These are phyloP conservation scores for Eupithecia tripunctaria DNA, from an alignment of 2,888 invertebrate genomes.

Conservation along the genomic window DNA sequence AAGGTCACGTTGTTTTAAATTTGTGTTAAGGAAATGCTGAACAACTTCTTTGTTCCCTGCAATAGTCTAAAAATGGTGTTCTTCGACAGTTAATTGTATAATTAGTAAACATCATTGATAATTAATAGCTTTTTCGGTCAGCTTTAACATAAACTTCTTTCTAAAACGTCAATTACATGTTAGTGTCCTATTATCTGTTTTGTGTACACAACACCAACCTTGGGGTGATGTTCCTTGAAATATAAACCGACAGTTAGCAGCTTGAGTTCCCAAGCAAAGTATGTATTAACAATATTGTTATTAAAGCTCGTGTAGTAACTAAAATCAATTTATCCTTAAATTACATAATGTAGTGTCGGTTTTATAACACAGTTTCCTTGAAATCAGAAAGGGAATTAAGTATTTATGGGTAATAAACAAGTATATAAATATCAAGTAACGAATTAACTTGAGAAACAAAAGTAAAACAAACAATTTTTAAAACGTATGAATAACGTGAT, in stretches of 20 bases:
- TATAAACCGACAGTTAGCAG: no score
- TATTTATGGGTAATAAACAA: neutral
- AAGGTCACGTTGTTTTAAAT: neutral
- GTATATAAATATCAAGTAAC: neutral
- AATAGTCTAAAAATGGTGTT: neutral
- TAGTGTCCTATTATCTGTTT: no score
- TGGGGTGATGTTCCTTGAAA: no score
- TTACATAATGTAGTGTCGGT: neutral
- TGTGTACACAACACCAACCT: no score
- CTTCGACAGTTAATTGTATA: no score
- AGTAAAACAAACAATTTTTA: neutral
- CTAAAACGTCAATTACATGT: no score
- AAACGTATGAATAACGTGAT: neutral
- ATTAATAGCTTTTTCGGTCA: no score
- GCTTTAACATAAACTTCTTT: no score
- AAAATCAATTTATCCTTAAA: neutral
- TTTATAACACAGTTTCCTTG: neutral
- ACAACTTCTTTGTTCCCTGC: neutral
- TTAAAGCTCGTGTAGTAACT: neutral
- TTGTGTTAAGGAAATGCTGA: neutral
- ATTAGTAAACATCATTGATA: no score
- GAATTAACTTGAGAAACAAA: neutral
- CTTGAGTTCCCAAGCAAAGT: no score
- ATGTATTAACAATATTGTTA: no score
- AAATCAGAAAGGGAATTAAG: neutral